Evolutionary conservation across 2,797 vertebrate species (phyloP).

Genomic region (Chromis chromis): DNA sequence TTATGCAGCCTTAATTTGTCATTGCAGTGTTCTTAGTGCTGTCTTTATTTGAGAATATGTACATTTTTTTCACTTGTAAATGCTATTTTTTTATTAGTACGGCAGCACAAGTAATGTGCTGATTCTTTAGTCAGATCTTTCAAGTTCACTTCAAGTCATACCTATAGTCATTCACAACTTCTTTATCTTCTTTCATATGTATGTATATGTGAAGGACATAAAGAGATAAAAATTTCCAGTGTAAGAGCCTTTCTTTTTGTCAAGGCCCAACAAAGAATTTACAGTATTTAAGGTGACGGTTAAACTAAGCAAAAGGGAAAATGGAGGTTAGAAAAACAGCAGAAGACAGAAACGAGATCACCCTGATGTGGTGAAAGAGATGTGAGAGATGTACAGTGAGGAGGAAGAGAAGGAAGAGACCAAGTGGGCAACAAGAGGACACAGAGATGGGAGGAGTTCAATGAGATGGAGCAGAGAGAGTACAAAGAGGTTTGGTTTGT

Average conservation of each 20-base stretch:
- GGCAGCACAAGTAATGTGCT: no score
- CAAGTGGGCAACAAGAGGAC: not conserved
- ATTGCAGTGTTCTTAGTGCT: not conserved
- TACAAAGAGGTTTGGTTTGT: not conserved
- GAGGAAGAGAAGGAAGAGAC: not conserved
- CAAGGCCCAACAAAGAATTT: not conserved
- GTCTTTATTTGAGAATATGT: not conserved
- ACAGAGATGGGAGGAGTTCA: constrained; percentile 2
- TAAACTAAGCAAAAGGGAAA: no score
- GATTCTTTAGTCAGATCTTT: not conserved
- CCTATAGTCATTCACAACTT: not conserved
- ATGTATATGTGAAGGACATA: not conserved
- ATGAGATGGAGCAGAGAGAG: constrained; percentile 10
- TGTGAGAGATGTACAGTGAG: constrained; percentile 8
- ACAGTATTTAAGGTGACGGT: not conserved
- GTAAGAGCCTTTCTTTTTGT: not conserved
- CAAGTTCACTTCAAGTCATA: not conserved
- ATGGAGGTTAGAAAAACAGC: not conserved
- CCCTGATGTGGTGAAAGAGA: not conserved
- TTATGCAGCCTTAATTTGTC: not conserved
- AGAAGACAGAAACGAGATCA: not conserved
- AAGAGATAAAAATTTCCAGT: not conserved
- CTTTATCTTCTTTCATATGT: not conserved
- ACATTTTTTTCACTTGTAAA: constrained; percentile 3
- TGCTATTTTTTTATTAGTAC: no score